Evolutionary conservation across 2,113 vertebrate species (phyloP), one percentile per base, ranked within the genome.

Genomic region (Dicerorhinus sumatrensis): DNA sequence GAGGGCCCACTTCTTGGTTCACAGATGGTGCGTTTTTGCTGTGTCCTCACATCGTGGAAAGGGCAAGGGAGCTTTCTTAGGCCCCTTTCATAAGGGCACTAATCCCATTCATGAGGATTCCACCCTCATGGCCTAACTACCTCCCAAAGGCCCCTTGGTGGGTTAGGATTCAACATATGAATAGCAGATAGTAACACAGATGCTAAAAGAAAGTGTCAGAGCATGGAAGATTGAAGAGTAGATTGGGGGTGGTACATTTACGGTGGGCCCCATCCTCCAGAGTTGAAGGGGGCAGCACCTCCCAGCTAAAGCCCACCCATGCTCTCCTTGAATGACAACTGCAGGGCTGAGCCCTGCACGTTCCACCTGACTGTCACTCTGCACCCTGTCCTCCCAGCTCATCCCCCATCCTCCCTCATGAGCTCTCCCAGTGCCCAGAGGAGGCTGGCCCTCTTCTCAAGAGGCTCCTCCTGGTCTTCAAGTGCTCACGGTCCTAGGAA

Each of bases 291-390:
- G 20, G 2, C 36, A 14, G 29, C 3, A 8, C 2, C 18, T 63
- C n/a, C 39, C 27, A 8, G 36, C 46, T 70, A 17, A n/a, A 7
- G 5, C 27, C 20, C 54, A 29, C 14, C 2, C 23, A 20, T 2
- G 2, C 6, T 88, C 31, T 23, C 42, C 51, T 18, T 63, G n/a
- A 46, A 60, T 0, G 17, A 11, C 6, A 0, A 1, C 17, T 2
- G 2, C 1, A 36, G 42, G 39, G 31, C 21, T 2, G 29, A 16
- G 31, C 14, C 39, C 51, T 65, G 39, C 13, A 14, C 46, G 5
- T 16, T 17, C 51, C 33, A 9, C 67, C 46, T 36, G 8, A 2
- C 58, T 75, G 14, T 65, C n/a, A 62, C 42, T 39, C 58, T 73
- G 48, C 23, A 33, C 46, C 36, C 14, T 46, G 20, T 73, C 29